Conservation (phyloP, 2,888 invertebrate species). For the Noctua janthe region DNA sequence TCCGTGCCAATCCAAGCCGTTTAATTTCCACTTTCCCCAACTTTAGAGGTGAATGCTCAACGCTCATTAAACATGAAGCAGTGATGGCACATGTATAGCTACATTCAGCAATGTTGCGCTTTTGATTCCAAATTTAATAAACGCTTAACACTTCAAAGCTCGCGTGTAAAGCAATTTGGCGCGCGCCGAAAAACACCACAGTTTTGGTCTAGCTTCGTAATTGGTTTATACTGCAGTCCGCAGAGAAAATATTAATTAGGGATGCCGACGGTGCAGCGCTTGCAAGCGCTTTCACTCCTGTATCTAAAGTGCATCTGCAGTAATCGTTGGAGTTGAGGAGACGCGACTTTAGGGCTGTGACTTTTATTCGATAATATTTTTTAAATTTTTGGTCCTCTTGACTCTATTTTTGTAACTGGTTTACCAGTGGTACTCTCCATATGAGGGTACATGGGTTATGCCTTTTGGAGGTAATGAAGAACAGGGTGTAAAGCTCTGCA, state of each 20-base stretch:
- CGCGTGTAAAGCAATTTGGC: constrained; percentile 87
- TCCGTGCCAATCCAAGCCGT: constrained; percentile 16
- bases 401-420: not conserved
- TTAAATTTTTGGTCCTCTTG: accelerated
- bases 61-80: constrained; percentile 60
- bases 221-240: constrained; percentile 84
- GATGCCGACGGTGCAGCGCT: constrained; percentile 81
- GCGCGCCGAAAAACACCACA: constrained; percentile 86
- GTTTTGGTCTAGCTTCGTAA: constrained; percentile 86
- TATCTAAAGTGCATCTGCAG: constrained; percentile 61
- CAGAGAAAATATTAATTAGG: constrained; percentile 88
- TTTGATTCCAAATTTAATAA: constrained; percentile 88
- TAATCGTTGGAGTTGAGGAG: constrained; percentile 42
- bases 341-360: not conserved
- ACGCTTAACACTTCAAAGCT: constrained; percentile 89
- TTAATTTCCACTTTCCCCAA: constrained; percentile 51
- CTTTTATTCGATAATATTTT: not conserved
- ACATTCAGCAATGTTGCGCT: constrained; percentile 81
- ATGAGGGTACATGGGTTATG: not conserved
- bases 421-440: not conserved
- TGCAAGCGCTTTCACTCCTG: constrained; percentile 75
- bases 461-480: no score
- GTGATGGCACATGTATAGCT: constrained; percentile 69
- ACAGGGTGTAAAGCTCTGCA: no score
- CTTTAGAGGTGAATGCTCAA: constrained; percentile 52